Percentiles rank a stretch among this genome's conserved stretches.
Conservation (phyloP, 2,797 vertebrate species). For the Oreochromis grahami region DNA sequence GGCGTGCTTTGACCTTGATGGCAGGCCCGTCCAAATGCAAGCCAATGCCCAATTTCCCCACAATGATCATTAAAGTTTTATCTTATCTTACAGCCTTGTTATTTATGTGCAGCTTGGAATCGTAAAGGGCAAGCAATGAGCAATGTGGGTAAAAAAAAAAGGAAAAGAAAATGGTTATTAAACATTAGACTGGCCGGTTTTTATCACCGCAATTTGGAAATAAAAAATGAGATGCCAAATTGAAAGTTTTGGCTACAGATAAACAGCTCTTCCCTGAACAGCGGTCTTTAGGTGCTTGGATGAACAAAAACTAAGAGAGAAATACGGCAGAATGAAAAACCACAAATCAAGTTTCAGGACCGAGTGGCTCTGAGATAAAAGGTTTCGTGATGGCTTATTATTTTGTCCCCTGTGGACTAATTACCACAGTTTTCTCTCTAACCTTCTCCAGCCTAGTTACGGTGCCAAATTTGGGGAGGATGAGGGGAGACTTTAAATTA, state of each 20-base stretch:
- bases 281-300: constrained; percentile 27
- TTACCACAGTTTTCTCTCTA: constrained; percentile 66
- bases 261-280: not conserved
- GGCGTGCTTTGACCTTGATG: constrained; percentile 34
- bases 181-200: constrained; percentile 12
- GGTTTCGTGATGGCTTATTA: constrained; percentile 59
- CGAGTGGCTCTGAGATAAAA: constrained; percentile 58
- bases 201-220: constrained; percentile 22
- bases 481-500: constrained; percentile 34
- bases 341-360: constrained; percentile 46
- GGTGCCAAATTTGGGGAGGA: constrained; percentile 54
- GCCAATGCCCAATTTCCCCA: constrained; percentile 18
- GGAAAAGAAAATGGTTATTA: constrained; percentile 20
- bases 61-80: constrained; percentile 33
- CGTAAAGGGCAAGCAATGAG: constrained; percentile 31
- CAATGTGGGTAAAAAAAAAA: not conserved
- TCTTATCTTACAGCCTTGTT: constrained; percentile 33
- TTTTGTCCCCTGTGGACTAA: constrained; percentile 68
- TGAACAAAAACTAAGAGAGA: constrained; percentile 29
- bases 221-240: constrained; percentile 33
- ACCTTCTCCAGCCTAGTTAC: constrained; percentile 63
- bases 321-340: constrained; percentile 30
- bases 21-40: constrained; percentile 14
- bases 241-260: constrained; percentile 43
- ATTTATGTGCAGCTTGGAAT: constrained; percentile 30